phyloP scores from a whole-genome alignment of 35 echinoderm and acorn worm genomes.

The Strongylocentrotus purpuratus region DNA sequence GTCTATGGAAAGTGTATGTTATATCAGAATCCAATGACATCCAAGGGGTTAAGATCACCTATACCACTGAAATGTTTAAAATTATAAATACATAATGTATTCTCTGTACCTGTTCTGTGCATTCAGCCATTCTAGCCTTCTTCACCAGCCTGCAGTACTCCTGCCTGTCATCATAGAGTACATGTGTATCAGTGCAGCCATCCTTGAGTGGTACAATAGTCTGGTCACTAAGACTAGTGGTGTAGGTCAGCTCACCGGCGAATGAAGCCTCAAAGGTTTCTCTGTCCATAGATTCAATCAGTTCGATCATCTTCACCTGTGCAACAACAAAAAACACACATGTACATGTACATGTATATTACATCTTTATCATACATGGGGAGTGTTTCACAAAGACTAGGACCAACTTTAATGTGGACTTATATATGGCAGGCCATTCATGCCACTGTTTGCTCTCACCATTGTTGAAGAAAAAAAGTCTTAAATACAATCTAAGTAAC shows the following conservation, averaged over 20 bases:
- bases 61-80: too few relatives aligned
- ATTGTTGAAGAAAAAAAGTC: too few relatives aligned
- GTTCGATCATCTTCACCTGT: conserved; percentile 91
- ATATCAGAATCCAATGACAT: too few relatives aligned
- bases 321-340: neutral
- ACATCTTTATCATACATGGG: neutral
- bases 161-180: conserved; percentile 84
- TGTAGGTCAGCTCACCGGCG: conserved; percentile 87
- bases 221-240: conserved; percentile 82
- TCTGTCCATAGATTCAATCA: conserved; percentile 68
- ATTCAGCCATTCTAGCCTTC: conserved; percentile 80
- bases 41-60: too few relatives aligned
- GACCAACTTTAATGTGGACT: too few relatives aligned
- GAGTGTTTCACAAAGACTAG: too few relatives aligned
- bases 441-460: too few relatives aligned
- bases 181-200: conserved; percentile 64
- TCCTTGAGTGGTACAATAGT: conserved; percentile 66
- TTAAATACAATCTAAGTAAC: too few relatives aligned
- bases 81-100: too few relatives aligned
- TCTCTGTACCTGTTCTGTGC: conserved; percentile 73
- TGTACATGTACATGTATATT: too few relatives aligned
- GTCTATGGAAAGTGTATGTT: too few relatives aligned
- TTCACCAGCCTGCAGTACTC: conserved; percentile 81
- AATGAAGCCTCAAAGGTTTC: conserved; percentile 86
- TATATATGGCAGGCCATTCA: too few relatives aligned